Conservation (phyloP, 2,113 vertebrate genomes). For the Hypocryptadius cinnamomeus region DNA sequence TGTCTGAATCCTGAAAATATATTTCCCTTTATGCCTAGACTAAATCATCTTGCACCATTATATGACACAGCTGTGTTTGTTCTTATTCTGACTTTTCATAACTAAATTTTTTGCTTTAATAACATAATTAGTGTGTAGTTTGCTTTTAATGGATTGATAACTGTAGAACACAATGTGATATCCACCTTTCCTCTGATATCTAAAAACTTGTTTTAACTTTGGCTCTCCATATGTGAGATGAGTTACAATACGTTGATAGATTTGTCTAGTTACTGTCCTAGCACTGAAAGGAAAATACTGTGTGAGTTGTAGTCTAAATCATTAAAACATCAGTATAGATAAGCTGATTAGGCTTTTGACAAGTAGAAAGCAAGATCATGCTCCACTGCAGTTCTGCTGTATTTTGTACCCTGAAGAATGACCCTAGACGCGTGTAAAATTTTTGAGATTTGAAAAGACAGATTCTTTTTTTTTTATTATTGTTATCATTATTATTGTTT, state of each 20-base stretch:
- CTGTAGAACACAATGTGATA: neutral
- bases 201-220: neutral
- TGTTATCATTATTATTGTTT: neutral
- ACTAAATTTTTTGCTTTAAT: neutral
- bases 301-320: neutral
- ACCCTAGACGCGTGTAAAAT: neutral
- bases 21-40: neutral
- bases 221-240: neutral
- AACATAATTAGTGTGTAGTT: neutral
- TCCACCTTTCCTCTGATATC: neutral
- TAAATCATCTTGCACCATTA: neutral
- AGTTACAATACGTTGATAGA: neutral
- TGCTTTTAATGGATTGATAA: neutral
- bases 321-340: neutral
- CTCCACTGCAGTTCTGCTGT: neutral
- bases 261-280: neutral
- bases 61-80: neutral
- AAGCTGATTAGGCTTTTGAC: neutral
- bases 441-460: neutral
- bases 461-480: neutral
- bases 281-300: neutral
- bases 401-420: neutral
- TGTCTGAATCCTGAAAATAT: neutral
- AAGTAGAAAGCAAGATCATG: neutral
- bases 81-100: neutral